phyloP scores from a whole-genome alignment of 2,888 invertebrate genomes.

The Dryobota labecula region DNA sequence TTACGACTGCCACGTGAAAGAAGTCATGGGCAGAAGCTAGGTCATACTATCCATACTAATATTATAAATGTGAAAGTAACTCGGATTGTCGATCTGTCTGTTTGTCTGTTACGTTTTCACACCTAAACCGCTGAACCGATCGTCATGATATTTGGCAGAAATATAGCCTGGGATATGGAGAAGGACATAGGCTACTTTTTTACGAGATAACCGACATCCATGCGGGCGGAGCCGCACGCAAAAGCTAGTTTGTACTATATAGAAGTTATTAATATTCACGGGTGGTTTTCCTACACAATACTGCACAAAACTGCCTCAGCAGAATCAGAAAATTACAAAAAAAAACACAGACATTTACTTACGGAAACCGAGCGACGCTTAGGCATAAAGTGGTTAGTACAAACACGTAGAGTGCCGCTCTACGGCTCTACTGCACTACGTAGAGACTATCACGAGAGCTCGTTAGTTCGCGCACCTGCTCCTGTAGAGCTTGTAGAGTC shows the following conservation, averaged over 20 bases:
- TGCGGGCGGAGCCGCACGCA: no score
- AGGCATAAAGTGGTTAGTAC: conserved; percentile 39
- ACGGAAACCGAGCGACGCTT: conserved; percentile 6
- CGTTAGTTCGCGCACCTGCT: conserved; percentile 53
- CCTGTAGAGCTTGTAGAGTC: conserved; percentile 16
- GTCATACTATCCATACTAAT: neutral
- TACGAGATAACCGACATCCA: no score
- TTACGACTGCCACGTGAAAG: neutral
- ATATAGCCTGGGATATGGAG: no score
- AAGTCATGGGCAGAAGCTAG: neutral
- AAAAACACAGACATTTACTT: conserved; percentile 3
- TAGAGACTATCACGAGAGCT: conserved; percentile 34
- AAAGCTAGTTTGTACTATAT: neutral
- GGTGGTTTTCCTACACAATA: neutral
- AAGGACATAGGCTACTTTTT: no score
- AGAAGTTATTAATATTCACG: neutral
- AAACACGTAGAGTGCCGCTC: conserved; percentile 38
- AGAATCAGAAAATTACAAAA: neutral
- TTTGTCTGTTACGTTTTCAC: no score
- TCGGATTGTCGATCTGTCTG: no score
- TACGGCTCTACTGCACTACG: conserved; percentile 12
- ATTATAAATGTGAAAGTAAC: no score
- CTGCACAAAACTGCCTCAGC: neutral
- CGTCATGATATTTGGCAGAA: no score
- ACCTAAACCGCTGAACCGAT: no score